A percentile compares a stretch with the other conserved stretches of the same genome.
Evolutionary conservation across 2,888 invertebrate genomes (phyloP).

Genomic region (Apocheima hispidaria): DNA sequence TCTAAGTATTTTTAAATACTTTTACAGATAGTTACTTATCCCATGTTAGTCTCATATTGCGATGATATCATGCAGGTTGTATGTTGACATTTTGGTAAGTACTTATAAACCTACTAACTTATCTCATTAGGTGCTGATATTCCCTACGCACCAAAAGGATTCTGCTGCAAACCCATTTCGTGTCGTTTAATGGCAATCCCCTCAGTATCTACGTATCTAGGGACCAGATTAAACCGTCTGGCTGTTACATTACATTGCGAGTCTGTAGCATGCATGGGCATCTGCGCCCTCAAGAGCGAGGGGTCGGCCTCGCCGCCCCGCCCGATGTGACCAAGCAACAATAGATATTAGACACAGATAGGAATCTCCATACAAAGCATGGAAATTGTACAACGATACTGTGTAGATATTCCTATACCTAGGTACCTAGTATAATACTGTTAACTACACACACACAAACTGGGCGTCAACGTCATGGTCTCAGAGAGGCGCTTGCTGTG

Average conservation of each 20-base stretch:
- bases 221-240: slow-evolving; percentile 57
- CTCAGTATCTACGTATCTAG: slow-evolving; percentile 51
- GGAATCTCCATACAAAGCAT: not conserved
- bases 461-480: not conserved
- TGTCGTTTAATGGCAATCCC: slow-evolving; percentile 45
- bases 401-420: no score
- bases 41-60: no score
- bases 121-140: slow-evolving; percentile 19
- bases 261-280: slow-evolving; percentile 65
- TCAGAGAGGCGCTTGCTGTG: not conserved
- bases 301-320: slow-evolving; percentile 65
- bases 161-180: slow-evolving; percentile 37
- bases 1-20: no score
- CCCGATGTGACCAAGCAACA: slow-evolving; percentile 43
- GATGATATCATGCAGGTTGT: no score
- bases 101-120: no score
- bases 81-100: no score
- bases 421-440: no score
- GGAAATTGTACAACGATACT: not conserved
- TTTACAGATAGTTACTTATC: no score
- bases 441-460: slow-evolving; percentile 14
- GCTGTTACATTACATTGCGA: slow-evolving; percentile 35
- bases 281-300: slow-evolving; percentile 72
- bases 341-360: slow-evolving; percentile 16
- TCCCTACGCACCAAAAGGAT: slow-evolving; percentile 40